phyloP scores from a whole-genome alignment of 2,797 vertebrate species.

The Galaxias olidus region DNA sequence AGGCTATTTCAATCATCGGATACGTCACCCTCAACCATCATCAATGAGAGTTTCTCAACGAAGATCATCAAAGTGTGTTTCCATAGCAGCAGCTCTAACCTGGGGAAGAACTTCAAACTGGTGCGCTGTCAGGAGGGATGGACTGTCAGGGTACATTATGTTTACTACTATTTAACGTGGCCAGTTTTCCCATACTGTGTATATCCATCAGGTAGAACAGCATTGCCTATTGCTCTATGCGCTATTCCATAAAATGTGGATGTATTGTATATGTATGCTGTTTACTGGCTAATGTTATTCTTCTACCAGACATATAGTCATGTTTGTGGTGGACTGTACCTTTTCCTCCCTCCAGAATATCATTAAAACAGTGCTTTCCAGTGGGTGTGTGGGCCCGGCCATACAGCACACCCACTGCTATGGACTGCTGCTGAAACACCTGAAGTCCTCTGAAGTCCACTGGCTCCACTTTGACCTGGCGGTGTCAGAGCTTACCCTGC shows the following conservation, averaged over 20 bases:
- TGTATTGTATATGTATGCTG: no score
- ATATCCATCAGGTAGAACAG: not conserved
- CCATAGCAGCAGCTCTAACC: constrained; percentile 88
- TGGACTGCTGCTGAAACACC: constrained; percentile 88
- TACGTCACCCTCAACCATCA: constrained; percentile 8
- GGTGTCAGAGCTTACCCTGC: constrained; percentile 83
- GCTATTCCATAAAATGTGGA: no score
- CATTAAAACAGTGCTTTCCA: constrained; percentile 82
- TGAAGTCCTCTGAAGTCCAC: constrained; percentile 88
- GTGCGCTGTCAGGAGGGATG: constrained; percentile 87
- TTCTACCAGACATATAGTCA: no score
- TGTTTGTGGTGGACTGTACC: no score
- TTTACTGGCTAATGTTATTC: no score
- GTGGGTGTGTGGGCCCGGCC: constrained; percentile 86
- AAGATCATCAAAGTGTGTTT: constrained; percentile 97
- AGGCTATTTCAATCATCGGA: constrained; percentile 25
- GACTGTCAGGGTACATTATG: constrained; percentile 75
- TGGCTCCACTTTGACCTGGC: constrained; percentile 92
- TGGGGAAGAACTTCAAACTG: constrained; percentile 95
- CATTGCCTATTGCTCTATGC: not conserved
- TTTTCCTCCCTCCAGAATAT: constrained; percentile 71
- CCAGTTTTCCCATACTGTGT: not conserved
- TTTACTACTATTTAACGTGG: not conserved
- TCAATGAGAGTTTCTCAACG: constrained; percentile 59
- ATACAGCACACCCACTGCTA: constrained; percentile 83